Conservation (phyloP, 1,140 invertebrate species). For the Cyclargus thomasi region DNA sequence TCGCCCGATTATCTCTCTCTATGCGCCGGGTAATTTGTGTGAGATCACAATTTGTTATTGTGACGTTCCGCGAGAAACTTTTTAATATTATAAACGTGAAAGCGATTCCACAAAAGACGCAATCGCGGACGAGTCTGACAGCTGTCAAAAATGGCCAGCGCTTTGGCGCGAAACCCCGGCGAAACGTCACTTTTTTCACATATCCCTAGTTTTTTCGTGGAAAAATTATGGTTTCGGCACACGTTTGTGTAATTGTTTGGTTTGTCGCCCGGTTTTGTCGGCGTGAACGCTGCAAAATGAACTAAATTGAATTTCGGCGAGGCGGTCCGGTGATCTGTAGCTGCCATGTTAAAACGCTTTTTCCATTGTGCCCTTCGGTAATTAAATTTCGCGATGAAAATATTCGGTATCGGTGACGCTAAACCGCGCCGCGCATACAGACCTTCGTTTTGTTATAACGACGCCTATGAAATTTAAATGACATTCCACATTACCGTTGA, state of each 20-base stretch:
- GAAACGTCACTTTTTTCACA: conserved; percentile 53
- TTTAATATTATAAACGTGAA: conserved; percentile 12
- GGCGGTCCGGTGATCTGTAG: conserved; percentile 47
- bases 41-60: conserved; percentile 63
- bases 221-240: conserved; percentile 68
- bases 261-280: conserved; percentile 54
- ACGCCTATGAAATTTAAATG: conserved; percentile 13
- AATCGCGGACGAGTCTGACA: conserved; percentile 56
- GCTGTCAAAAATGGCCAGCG: conserved; percentile 66
- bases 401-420: conserved; percentile 21
- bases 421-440: neutral
- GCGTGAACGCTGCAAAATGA: conserved; percentile 44
- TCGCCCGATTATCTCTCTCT: conserved; percentile 55
- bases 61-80: conserved; percentile 26
- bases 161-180: conserved; percentile 65
- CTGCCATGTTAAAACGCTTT: conserved; percentile 35
- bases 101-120: conserved; percentile 43
- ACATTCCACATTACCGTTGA: conserved; percentile 5
- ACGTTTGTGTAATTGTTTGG: conserved; percentile 72
- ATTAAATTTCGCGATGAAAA: conserved; percentile 28
- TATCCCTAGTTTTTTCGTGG: conserved; percentile 51
- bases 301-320: conserved; percentile 68
- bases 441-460: neutral
- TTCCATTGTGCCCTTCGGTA: conserved; percentile 27
- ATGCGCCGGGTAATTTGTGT: conserved; percentile 58